These are phyloP conservation scores for Mamestra brassicae DNA, from an alignment of 2,888 invertebrate species.

Conservation along the genomic window DNA sequence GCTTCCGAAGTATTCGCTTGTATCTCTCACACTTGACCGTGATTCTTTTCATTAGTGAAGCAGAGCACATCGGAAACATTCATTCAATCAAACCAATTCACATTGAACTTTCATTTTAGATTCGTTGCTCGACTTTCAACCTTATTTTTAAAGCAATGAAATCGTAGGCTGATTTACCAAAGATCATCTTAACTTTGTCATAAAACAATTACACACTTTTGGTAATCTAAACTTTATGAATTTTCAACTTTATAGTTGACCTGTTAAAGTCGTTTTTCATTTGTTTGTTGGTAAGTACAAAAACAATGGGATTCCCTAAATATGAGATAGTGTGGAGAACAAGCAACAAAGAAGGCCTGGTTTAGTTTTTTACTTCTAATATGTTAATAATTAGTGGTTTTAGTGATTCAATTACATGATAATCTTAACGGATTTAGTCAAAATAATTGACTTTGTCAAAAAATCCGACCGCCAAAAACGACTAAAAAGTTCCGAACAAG, in stretches of 20 bases:
- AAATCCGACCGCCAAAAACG: not conserved
- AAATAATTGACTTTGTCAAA: not conserved
- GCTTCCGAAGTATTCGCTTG: no score
- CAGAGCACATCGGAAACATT: slow-evolving; percentile 58
- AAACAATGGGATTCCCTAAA: slow-evolving; percentile 47
- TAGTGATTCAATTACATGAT: slow-evolving; percentile 9
- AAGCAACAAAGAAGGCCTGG: slow-evolving; percentile 29
- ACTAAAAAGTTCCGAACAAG: no score
- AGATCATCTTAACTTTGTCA: slow-evolving; percentile 1
- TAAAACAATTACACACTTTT: slow-evolving; percentile 43
- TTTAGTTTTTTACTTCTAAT: slow-evolving; percentile 2
- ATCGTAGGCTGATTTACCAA: not conserved
- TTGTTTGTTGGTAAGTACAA: not conserved
- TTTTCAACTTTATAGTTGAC: slow-evolving; percentile 4
- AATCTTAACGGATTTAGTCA: no score
- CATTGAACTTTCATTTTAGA: not conserved
- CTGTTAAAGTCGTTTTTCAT: not conserved
- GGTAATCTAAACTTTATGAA: not conserved
- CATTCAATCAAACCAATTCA: slow-evolving; percentile 41
- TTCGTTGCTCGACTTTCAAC: slow-evolving; percentile 12
- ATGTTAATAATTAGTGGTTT: slow-evolving; percentile 9
- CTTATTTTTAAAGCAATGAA: fast-evolving
- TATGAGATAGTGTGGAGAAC: slow-evolving; percentile 18
- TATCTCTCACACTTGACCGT: slow-evolving; percentile 54
- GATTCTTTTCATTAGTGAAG: slow-evolving; percentile 54